phyloP scores from a whole-genome alignment of 2,797 vertebrate genomes.

The Eulemur albifrons region DNA sequence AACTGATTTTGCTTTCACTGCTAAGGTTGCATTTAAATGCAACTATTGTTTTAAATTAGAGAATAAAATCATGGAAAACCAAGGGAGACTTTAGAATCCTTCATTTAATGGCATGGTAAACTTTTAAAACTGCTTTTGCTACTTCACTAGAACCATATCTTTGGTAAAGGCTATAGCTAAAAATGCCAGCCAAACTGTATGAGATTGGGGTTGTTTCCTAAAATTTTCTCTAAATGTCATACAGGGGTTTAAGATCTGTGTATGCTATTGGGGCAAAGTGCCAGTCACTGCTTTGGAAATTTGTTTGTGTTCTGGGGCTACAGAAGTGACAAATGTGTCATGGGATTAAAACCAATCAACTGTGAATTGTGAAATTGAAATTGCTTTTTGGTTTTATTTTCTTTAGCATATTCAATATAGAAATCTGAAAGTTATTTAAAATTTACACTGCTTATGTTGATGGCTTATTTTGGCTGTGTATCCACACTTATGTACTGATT shows the following conservation, averaged over 20 bases:
- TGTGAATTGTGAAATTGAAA: slow-evolving; percentile 75
- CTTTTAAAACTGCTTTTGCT: not conserved
- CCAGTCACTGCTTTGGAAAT: slow-evolving; percentile 2
- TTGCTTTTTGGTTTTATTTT: slow-evolving; percentile 62
- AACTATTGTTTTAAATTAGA: slow-evolving; percentile 51
- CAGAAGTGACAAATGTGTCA: slow-evolving; percentile 49
- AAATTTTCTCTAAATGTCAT: not conserved
- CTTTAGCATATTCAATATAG: slow-evolving; percentile 61
- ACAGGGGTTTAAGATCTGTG: not conserved
- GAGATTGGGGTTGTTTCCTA: not conserved
- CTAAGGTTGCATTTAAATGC: slow-evolving; percentile 13
- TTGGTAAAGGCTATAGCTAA: slow-evolving; percentile 17
- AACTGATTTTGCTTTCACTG: slow-evolving; percentile 37
- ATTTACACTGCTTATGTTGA: slow-evolving; percentile 63
- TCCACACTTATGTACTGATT: slow-evolving; percentile 57
- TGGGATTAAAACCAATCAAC: slow-evolving; percentile 66
- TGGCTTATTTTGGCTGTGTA: slow-evolving; percentile 65
- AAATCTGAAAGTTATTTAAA: slow-evolving; percentile 68
- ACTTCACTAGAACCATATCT: slow-evolving; percentile 3
- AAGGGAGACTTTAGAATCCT: slow-evolving; percentile 22
- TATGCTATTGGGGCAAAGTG: not conserved
- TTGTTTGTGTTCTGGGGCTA: slow-evolving; percentile 33
- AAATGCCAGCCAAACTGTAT: not conserved
- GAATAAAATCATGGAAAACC: not conserved
- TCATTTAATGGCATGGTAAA: not conserved